Evolutionary conservation across 2,888 invertebrate genomes (phyloP), one percentile per base, ranked within the genome.

Genomic region (Diachrysia chrysitis): DNA sequence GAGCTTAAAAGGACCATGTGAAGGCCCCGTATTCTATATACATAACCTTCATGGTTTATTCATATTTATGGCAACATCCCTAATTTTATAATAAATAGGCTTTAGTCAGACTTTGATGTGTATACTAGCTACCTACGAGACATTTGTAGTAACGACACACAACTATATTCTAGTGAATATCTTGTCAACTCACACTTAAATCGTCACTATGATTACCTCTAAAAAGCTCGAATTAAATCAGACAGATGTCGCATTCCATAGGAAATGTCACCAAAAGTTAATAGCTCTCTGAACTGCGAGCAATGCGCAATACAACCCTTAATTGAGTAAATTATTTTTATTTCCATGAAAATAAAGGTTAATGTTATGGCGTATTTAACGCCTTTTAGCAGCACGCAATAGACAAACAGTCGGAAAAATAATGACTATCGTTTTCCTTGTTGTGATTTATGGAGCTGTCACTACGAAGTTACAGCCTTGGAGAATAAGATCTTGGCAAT

Each of bases 331-430:
- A 70, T 69, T 60, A 55, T 65, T 71, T 63, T 64, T 48, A 69
- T 72, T 78, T 76, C 81, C 65, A 67, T 69, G 70, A 70, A 73
- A 70, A 56, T 51, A 63, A 79, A 81, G 73, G 79, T 78, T 71
- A 72, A 79, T 78, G 71, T 73, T 29, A 76, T 76, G 73, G 76
- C 53, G 61, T 72, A 71, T 66, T 76, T 70, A n/a, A 76, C 64
- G 72, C 66, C 67, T 68, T 29, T 66, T 71, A 59, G 17, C 63
- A 54, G 63, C 79, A 79, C 79, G 79, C 76, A 37, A 81, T 65
- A 69, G 76, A 73, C 63, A 63, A 55, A 14, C 54, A 42, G 58
- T 55, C 51, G 21, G 56, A 48, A 74, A 76, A n/a, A n/a, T n/a
- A n/a, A 66, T 73, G 53, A 66, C 55, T 37, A 48, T 56, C 29